Evolutionary conservation across 2,888 invertebrate species (phyloP).

Genomic region (Himalopsyche kuldschensis): DNA sequence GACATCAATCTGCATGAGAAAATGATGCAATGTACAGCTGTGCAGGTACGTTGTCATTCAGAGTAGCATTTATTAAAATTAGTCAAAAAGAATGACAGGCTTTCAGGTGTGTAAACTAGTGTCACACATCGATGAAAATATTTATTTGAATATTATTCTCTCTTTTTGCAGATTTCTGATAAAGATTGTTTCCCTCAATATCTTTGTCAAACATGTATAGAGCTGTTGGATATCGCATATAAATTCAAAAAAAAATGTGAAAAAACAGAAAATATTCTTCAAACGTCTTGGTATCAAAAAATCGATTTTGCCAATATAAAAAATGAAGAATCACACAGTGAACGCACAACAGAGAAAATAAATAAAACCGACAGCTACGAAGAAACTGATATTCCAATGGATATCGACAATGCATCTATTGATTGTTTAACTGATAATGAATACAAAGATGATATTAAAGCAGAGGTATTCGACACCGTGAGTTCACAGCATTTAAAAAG

Average conservation of each 20-base stretch:
- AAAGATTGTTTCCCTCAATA: constrained; percentile 51
- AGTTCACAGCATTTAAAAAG: background rate
- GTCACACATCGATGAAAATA: background rate
- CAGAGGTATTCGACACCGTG: background rate
- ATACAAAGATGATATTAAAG: background rate
- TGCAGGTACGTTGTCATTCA: constrained; percentile 14
- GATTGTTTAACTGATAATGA: constrained; percentile 23
- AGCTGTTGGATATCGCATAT: constrained; percentile 53
- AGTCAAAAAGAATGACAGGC: too few relatives aligned
- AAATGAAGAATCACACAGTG: background rate
- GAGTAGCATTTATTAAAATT: too few relatives aligned
- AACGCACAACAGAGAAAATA: background rate
- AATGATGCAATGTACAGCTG: constrained; percentile 25
- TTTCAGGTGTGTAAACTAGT: too few relatives aligned
- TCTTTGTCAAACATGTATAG: constrained; percentile 51
- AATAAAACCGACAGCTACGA: background rate
- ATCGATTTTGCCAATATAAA: constrained; percentile 7
- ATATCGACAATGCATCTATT: background rate
- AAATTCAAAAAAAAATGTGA: constrained; percentile 56
- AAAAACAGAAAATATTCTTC: constrained; percentile 23
- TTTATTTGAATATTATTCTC: background rate
- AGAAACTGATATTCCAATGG: background rate
- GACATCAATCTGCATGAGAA: constrained; percentile 10
- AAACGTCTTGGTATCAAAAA: constrained; percentile 11
- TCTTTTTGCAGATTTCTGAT: constrained; percentile 49